A percentile compares a stretch with the other conserved stretches of the same genome.
phyloP scores from a whole-genome alignment of 2,113 vertebrate species.

The Illadopsis cleaveri region DNA sequence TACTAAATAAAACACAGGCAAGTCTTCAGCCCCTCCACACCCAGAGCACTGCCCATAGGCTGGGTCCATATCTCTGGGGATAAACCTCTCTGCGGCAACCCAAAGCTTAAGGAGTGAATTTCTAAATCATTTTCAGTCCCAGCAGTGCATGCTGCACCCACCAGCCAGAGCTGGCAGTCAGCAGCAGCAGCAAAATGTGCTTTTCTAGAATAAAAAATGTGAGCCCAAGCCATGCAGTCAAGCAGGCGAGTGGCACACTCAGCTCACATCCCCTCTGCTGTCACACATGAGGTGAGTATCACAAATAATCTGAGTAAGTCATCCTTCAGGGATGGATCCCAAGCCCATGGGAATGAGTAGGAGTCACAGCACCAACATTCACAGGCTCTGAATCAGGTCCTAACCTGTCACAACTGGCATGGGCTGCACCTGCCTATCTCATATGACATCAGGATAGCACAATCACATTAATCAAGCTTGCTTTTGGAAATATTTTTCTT shows the following conservation, averaged over 20 bases:
- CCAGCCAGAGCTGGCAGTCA: not conserved
- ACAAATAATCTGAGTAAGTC: not conserved
- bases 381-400: not conserved
- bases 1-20: not conserved
- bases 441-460: not conserved
- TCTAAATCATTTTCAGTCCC: not conserved
- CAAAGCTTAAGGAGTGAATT: not conserved
- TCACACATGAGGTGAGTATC: fast-evolving
- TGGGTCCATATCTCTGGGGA: not conserved
- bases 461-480: not conserved
- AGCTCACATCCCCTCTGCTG: not conserved
- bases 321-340: not conserved
- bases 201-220: not conserved
- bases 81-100: fast-evolving
- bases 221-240: not conserved
- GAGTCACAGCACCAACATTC: not conserved
- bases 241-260: fast-evolving
- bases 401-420: not conserved
- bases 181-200: not conserved
- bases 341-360: not conserved
- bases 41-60: not conserved
- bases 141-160: fast-evolving
- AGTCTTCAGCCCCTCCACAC: not conserved
- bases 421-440: not conserved
- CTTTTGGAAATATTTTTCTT: not conserved